A percentile compares a stretch with the other conserved stretches of the same genome.
These are phyloP conservation scores for Lepidurus packardi DNA, from an alignment of 1,140 invertebrate genomes.

Conservation along the genomic window DNA sequence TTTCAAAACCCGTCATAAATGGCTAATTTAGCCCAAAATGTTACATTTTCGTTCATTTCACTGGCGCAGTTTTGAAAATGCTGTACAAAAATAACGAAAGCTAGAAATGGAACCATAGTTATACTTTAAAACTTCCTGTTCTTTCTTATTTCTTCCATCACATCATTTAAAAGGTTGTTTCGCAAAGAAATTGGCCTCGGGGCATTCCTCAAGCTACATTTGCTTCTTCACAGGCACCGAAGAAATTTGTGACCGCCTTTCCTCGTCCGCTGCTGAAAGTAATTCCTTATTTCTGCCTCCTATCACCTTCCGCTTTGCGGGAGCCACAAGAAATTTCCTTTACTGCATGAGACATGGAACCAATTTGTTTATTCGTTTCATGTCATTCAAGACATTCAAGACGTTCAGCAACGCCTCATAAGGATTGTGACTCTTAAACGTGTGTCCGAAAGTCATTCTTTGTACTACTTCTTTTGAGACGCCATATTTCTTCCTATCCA, in stretches of 20 bases:
- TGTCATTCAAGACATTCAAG: too few species aligned
- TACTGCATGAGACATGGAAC: too few species aligned
- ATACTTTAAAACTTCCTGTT: background rate
- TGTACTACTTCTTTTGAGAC: too few species aligned
- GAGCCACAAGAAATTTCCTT: too few species aligned
- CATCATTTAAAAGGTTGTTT: background rate
- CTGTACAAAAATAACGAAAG: slow-evolving; percentile 1
- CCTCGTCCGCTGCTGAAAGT: background rate
- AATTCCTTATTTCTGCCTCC: background rate
- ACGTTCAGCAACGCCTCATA: too few species aligned
- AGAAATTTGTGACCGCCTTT: background rate
- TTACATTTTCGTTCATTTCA: background rate
- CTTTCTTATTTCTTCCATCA: background rate
- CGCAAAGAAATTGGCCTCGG: too few species aligned
- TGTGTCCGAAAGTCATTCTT: too few species aligned
- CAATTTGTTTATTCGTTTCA: too few species aligned
- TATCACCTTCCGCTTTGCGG: too few species aligned
- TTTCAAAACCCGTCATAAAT: background rate
- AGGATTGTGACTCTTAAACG: too few species aligned
- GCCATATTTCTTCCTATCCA: too few species aligned
- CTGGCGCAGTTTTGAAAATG: background rate
- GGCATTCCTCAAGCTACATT: background rate
- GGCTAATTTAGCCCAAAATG: background rate
- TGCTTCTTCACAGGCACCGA: background rate
- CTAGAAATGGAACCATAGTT: slow-evolving; percentile 5